Base-by-base conservation (phyloP, 53 echinoderm and acorn worm species). In the Holothuria scabra region DNA sequence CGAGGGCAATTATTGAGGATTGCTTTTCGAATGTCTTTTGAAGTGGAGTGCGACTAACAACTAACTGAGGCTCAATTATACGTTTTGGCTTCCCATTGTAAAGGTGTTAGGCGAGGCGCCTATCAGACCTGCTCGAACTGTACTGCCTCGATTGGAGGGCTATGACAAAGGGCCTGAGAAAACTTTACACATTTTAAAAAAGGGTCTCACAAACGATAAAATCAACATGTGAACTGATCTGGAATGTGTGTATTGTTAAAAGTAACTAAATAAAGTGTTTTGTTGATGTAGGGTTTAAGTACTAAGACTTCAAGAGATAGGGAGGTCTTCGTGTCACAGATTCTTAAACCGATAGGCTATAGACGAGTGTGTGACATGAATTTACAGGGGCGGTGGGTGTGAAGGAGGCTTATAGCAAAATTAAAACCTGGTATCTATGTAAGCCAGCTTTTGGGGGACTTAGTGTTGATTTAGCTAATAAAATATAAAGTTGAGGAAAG, bases 191-290 rank as follows among this genome's bases (percentile, higher is more conserved):
- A 69, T 69, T 69, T 69, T 22, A 69, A 31, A 69, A 33, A 21
- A 69, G 69, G 22, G n/a, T n/a, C 69, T 69, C 69, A 69, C 69
- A 69, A 69, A 69, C 69, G 69, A 69, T 69, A 69, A 69, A 69
- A 69, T 69, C 69, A 69, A 69, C 69, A 69, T 69, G 69, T 69
- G 12, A 69, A 69, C 69, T 69, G 69, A 69, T 69, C 69, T 69
- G 69, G 69, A 69, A 69, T 69, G 69, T 37, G 18, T n/a, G 34
- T 32, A 69, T 69, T 69, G 69, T 69, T 69, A 41, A 69, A 69
- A 69, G 69, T 69, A 69, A 69, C 69, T 69, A 69, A 69, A 69
- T 69, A 69, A 69, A 69, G 69, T 69, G 69, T 69, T 69, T 52
- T 69, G 69, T 69, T 69, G 69, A 69, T 69, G 44, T 69, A 69